Conservation (phyloP, 2,113 vertebrate species). For the Corapipo altera region DNA sequence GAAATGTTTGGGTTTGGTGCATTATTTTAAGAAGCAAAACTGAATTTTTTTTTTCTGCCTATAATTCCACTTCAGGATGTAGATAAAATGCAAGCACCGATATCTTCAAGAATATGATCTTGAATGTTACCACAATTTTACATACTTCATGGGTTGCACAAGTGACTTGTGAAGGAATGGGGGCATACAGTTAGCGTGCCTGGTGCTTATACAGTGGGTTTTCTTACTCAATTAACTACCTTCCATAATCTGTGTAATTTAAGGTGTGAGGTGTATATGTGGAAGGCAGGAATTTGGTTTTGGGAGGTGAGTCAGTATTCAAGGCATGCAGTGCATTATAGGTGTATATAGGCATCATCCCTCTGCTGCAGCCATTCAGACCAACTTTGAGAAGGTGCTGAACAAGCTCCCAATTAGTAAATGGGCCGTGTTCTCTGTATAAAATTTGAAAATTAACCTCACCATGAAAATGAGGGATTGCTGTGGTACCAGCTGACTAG, state of each 20-base stretch:
- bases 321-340: accelerated
- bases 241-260: not conserved
- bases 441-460: not conserved
- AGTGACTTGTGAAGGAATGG: not conserved
- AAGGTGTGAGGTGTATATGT: not conserved
- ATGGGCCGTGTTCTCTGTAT: not conserved
- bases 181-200: not conserved
- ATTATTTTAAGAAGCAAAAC: not conserved
- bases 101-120: not conserved
- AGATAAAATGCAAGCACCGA: not conserved
- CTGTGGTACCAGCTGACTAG: not conserved
- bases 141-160: accelerated
- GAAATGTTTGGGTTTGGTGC: not conserved
- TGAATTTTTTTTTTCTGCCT: not conserved
- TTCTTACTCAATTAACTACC: not conserved
- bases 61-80: not conserved
- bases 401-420: not conserved
- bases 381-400: not conserved
- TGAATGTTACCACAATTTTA: not conserved
- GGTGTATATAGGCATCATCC: accelerated
- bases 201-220: not conserved
- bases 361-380: not conserved
- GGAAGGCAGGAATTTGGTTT: not conserved
- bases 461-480: not conserved
- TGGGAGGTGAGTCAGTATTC: not conserved